Percentiles rank a stretch among this genome's conserved stretches.
phyloP scores from a whole-genome alignment of 2,888 invertebrate species.

The Cantharis rufa region DNA sequence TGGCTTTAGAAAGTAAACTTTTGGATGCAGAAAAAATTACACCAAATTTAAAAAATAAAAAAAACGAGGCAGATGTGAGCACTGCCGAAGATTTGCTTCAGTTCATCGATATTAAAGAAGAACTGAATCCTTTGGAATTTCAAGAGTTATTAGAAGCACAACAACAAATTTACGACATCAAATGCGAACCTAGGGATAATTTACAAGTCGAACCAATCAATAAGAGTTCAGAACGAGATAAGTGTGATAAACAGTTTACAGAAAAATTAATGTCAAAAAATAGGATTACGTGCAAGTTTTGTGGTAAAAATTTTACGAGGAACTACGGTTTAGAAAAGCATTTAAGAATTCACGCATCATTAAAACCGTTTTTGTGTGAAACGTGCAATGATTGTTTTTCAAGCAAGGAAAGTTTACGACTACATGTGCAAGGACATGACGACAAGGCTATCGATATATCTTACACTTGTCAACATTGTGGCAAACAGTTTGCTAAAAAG shows the following conservation, averaged over 20 bases:
- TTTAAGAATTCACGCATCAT: not conserved
- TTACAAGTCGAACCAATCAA: not conserved
- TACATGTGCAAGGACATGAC: not conserved
- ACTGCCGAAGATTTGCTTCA: too few species aligned
- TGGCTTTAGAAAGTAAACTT: not conserved
- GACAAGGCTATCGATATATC: not conserved
- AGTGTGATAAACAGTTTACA: not conserved
- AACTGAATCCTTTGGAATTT: not conserved
- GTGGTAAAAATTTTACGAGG: not conserved
- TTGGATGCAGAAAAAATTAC: not conserved
- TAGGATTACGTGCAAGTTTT: not conserved
- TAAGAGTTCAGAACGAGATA: not conserved
- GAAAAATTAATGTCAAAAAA: not conserved
- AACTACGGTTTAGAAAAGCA: not conserved
- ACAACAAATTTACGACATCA: not conserved
- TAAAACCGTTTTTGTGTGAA: not conserved
- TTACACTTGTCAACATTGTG: not conserved
- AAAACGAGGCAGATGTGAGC: not conserved
- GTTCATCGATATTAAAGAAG: not conserved
- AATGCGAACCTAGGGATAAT: not conserved
- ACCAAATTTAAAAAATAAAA: too few species aligned
- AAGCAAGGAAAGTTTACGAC: not conserved
- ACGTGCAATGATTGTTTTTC: not conserved
- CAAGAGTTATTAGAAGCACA: not conserved
- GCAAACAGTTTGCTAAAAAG: not conserved